Percentiles rank a stretch among this genome's conserved stretches.
Evolutionary conservation across 2,797 vertebrate species (phyloP).

Genomic region (Aeoliscus strigatus): DNA sequence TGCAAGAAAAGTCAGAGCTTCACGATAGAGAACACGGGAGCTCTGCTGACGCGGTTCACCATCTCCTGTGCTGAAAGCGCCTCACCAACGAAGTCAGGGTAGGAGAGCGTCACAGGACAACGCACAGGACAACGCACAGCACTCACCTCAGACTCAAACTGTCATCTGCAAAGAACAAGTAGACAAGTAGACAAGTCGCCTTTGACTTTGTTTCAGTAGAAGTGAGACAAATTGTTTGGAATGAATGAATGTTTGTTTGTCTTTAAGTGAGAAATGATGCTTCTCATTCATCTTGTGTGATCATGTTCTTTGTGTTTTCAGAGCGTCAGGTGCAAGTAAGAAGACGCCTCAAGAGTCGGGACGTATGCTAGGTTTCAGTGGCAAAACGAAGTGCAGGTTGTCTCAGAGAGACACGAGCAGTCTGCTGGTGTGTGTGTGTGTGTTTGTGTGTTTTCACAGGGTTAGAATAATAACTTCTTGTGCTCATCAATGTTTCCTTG

Average conservation of each 20-base stretch:
- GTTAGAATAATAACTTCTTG: no score
- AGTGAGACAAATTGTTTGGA: no score
- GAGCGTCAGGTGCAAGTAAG: constrained; percentile 37
- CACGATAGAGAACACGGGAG: constrained; percentile 80
- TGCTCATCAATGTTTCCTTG: no score
- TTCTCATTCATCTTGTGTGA: constrained; percentile 1
- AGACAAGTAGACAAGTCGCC: no score
- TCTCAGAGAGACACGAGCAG: constrained; percentile 49
- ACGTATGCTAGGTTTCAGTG: constrained; percentile 2
- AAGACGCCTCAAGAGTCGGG: constrained; percentile 54
- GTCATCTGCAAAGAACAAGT: no score
- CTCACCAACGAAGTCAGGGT: constrained; percentile 61
- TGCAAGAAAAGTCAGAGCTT: constrained; percentile 72
- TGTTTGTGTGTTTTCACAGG: no score
- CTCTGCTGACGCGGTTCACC: constrained; percentile 70
- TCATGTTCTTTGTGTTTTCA: constrained; percentile 14
- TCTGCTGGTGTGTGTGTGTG: no score
- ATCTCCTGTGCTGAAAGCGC: constrained; percentile 62
- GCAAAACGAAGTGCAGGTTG: constrained; percentile 57
- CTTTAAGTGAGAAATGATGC: no score
- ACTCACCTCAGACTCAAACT: no score
- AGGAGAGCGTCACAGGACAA: constrained; percentile 29
- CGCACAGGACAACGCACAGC: not conserved
- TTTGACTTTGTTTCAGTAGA: no score
- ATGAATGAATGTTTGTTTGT: no score